Percentiles rank a stretch among this genome's conserved stretches.
These are phyloP conservation scores for Montipora cactus DNA, from an alignment of 64 coral and sea anemone species.

Conservation along the genomic window DNA sequence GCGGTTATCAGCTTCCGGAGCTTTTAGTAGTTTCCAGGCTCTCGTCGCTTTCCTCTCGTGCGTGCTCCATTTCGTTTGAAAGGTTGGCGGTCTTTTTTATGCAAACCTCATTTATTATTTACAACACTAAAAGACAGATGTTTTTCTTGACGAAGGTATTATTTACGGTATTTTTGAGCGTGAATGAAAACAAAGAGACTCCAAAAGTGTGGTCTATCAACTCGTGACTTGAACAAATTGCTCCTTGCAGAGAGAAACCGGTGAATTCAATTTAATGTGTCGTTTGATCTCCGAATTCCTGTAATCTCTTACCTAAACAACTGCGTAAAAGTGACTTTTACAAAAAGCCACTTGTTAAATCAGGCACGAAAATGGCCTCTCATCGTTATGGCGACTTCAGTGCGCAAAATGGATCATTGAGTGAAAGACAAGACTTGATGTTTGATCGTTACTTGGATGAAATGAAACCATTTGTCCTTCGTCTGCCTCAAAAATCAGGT, in stretches of 20 bases:
- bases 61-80: constrained; percentile 24
- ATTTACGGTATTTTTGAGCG: neutral
- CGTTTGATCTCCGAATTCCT: neutral
- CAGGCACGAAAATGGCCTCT: constrained; percentile 68
- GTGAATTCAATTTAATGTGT: neutral
- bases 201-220: neutral
- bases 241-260: neutral
- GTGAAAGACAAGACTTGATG: constrained; percentile 87
- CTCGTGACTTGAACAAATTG: neutral
- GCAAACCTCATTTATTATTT: constrained; percentile 83
- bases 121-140: constrained; percentile 45
- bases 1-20: no score
- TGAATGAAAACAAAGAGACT: constrained; percentile 2
- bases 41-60: neutral
- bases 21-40: constrained; percentile 8
- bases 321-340: constrained; percentile 8
- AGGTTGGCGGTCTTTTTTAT: constrained; percentile 74
- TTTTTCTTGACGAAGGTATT: constrained; percentile 36
- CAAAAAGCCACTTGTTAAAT: neutral
- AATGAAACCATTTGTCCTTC: constrained; percentile 94
- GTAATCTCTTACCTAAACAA: neutral
- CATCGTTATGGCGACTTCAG: constrained; percentile 75
- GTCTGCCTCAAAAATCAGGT: constrained; percentile 94
- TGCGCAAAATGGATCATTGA: constrained; percentile 37
- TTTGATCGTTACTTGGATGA: constrained; percentile 91